Conservation (phyloP, 2,888 invertebrate genomes). For the Stenoptilia bipunctidactyla region DNA sequence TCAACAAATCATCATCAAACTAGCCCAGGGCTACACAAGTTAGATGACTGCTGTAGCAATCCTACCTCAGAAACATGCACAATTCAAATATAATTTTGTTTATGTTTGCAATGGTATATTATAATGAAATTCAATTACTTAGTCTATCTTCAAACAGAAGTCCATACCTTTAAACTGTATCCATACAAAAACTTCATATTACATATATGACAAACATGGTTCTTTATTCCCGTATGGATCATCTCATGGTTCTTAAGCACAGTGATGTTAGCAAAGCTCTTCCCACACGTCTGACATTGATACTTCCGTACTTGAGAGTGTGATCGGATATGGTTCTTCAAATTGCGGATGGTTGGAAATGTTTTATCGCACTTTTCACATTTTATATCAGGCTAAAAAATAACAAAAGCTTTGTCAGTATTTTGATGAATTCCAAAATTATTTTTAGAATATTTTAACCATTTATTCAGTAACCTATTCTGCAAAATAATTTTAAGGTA, state of each 20-base stretch:
- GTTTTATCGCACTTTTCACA: conserved; percentile 56
- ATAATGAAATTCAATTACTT: no score
- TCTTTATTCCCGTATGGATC: conserved; percentile 77
- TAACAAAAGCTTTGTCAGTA: no score
- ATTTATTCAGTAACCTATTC: no score
- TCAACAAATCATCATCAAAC: no score
- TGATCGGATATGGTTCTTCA: conserved; percentile 72
- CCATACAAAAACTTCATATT: conserved; percentile 67
- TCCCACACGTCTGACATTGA: conserved; percentile 72
- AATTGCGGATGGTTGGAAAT: conserved; percentile 67
- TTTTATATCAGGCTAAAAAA: conserved; percentile 57
- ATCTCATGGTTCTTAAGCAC: conserved; percentile 79
- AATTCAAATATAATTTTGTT: no score
- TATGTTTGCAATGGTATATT: no score
- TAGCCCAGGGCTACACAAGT: no score
- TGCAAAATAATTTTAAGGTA: no score
- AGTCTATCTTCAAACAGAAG: no score
- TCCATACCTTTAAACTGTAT: conserved; percentile 60
- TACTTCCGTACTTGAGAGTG: conserved; percentile 73
- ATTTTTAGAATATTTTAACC: no score
- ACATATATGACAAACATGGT: conserved; percentile 78
- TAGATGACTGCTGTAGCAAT: no score
- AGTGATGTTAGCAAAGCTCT: conserved; percentile 76
- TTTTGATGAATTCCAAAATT: not conserved
- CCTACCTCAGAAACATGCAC: no score